These are phyloP conservation scores for Philypnodon macrostomus DNA, from an alignment of 2,797 vertebrate species.

Conservation along the genomic window DNA sequence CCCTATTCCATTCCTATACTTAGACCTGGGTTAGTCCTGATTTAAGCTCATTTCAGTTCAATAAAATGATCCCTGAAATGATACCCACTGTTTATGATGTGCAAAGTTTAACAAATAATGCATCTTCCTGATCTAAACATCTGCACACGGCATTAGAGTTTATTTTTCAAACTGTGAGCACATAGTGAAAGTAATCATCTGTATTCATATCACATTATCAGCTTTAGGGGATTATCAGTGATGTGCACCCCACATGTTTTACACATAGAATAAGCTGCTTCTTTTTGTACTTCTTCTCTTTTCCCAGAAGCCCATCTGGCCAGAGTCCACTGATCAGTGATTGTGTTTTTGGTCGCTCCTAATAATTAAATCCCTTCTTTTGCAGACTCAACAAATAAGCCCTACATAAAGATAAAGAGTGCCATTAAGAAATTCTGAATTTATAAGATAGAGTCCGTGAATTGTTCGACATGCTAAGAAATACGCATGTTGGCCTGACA, in stretches of 20 bases:
- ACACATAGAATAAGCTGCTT: neutral
- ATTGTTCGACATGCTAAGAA: constrained; percentile 22
- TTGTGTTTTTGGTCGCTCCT: constrained; percentile 6
- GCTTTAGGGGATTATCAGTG: constrained; percentile 13
- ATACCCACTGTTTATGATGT: too few species aligned
- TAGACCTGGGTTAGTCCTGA: too few species aligned
- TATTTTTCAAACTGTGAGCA: too few species aligned
- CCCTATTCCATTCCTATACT: too few species aligned
- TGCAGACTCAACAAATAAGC: constrained; percentile 7
- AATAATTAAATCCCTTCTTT: constrained; percentile 7
- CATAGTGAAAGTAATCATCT: neutral
- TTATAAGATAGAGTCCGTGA: constrained; percentile 22
- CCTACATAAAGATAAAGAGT: constrained; percentile 14
- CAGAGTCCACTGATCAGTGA: neutral
- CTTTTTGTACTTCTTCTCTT: neutral
- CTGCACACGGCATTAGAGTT: too few species aligned
- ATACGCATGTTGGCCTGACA: constrained; percentile 24
- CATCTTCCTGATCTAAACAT: too few species aligned
- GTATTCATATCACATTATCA: constrained; percentile 1
- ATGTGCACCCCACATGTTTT: neutral
- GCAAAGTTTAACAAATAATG: too few species aligned
- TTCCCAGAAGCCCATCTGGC: constrained; percentile 1
- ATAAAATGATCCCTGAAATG: too few species aligned
- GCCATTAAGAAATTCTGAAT: constrained; percentile 23
- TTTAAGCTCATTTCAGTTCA: too few species aligned